Conservation (phyloP, 1,140 invertebrate genomes). For the Drosophila nigromelanica region DNA sequence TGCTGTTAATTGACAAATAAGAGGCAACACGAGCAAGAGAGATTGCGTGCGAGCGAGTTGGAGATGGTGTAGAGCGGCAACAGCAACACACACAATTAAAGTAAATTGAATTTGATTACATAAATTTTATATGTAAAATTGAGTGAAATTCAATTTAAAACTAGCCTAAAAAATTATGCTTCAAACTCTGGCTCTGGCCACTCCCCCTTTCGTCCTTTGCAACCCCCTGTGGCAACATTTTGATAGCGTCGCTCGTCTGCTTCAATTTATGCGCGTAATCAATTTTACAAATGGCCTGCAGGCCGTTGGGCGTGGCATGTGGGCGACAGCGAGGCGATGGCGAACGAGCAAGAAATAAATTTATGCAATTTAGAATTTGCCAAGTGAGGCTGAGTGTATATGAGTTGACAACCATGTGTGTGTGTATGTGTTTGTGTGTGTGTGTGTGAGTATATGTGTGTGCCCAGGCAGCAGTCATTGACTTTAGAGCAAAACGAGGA, state of each 20-base stretch:
- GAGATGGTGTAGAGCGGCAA: not conserved
- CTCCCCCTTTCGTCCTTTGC: not conserved
- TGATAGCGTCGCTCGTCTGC: constrained; percentile 64
- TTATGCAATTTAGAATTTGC: constrained; percentile 80
- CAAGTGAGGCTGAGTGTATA: constrained; percentile 43
- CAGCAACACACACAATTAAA: constrained; percentile 58
- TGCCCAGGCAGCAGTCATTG: constrained; percentile 60
- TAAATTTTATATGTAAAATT: constrained; percentile 32
- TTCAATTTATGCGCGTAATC: constrained; percentile 82
- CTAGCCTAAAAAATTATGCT: constrained; percentile 35
- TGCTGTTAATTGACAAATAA: constrained; percentile 76
- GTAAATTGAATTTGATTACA: constrained; percentile 70
- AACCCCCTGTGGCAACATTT: constrained; percentile 45
- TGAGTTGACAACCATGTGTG: constrained; percentile 29
- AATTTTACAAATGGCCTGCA: constrained; percentile 81
- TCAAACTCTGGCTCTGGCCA: not conserved
- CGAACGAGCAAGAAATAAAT: constrained; percentile 62
- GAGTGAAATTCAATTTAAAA: constrained; percentile 58
- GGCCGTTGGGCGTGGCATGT: constrained; percentile 68
- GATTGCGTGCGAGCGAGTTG: not conserved
- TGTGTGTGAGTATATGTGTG: constrained; percentile 13
- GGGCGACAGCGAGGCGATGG: constrained; percentile 21
- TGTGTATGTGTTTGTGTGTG: constrained; percentile 16
- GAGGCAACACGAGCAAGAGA: constrained; percentile 5
- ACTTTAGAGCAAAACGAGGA: constrained; percentile 56